Evolutionary conservation across 2,113 vertebrate species (phyloP), one percentile per base, ranked within the genome.

Genomic region (Phycodurus eques): DNA sequence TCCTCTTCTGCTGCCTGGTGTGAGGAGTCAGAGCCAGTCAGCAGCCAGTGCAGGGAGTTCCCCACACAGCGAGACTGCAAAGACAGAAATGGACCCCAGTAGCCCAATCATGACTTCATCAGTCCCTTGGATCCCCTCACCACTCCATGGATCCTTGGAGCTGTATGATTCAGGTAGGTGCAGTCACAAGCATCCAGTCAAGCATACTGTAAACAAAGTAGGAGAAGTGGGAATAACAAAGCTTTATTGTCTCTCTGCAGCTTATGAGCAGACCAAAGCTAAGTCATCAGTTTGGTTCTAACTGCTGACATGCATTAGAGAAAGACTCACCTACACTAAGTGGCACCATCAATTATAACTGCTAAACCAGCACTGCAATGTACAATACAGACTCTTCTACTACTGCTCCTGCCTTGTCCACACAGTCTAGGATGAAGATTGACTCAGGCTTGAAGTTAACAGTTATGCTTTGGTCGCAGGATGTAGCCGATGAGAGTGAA

Each of bases 271-370:
- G 80, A 95, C 96, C 87, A 98, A 98, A 92, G 91, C 78, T 83
- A 98, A 97, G 88, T 92, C 95, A 35, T 87, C 95, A 47, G 90
- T 94, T 70, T 99, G 97, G 96, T 99, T 97, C 91, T 99, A 91
- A 94, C 66, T 83, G 33, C 46, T 54, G 47, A 68, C 74, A 69
- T 77, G 77, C 22, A 44, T 61, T 31, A 66, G n/a, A 42, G 68
- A 68, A 4, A n/a, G 68, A 82, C 33, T 51, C 54, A 42, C 14
- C 46, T 72, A 80, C 62, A 79, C 79, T 49, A 39, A 72, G 74
- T 71, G 69, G 79, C 81, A 76, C 60, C 69, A 60, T 70, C 44
- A 59, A 70, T 62, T 73, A 44, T 72, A 71, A 80, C 80, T 85
- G 71, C 84, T 77, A 72, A 68, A 87, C 74, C 80, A 83, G 83